A percentile compares a stretch with the other conserved stretches of the same genome.
Evolutionary conservation across 2,113 vertebrate species (phyloP).

Genomic region (Cercopithecus mona): DNA sequence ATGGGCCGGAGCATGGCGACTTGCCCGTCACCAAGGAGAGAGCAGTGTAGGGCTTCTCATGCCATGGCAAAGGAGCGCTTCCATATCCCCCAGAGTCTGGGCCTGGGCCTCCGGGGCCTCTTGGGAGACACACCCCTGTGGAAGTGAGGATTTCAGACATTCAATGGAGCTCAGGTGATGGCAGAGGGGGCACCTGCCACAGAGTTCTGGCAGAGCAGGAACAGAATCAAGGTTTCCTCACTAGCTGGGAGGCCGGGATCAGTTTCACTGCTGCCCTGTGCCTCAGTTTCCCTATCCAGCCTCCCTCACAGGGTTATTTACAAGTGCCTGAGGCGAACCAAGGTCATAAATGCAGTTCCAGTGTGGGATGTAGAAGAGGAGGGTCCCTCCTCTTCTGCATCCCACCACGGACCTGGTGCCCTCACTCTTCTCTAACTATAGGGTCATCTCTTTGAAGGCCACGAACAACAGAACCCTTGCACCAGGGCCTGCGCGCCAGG

Average conservation of each 20-base stretch:
- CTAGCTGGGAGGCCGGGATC: background rate
- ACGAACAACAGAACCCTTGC: rapidly evolving
- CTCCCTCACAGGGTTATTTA: background rate
- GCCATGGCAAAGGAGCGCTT: background rate
- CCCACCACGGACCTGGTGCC: background rate
- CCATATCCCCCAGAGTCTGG: background rate
- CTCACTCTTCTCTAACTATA: background rate
- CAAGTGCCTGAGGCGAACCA: rapidly evolving
- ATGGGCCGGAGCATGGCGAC: background rate
- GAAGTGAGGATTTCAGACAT: background rate
- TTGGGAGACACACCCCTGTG: background rate
- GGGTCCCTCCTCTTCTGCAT: background rate
- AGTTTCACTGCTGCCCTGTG: background rate
- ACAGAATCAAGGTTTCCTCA: background rate
- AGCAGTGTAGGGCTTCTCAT: background rate
- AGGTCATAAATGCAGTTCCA: background rate
- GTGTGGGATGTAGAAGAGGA: too few relatives aligned
- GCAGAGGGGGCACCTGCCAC: background rate
- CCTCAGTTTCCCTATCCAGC: background rate
- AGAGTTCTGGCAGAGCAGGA: background rate
- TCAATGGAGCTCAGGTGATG: background rate
- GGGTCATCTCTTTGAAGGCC: background rate
- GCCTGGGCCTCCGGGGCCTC: background rate
- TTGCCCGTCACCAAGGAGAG: background rate
- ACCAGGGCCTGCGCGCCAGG: background rate